These are phyloP conservation scores for Trogon surrucura DNA, from an alignment of 2,113 vertebrate species.

Conservation along the genomic window DNA sequence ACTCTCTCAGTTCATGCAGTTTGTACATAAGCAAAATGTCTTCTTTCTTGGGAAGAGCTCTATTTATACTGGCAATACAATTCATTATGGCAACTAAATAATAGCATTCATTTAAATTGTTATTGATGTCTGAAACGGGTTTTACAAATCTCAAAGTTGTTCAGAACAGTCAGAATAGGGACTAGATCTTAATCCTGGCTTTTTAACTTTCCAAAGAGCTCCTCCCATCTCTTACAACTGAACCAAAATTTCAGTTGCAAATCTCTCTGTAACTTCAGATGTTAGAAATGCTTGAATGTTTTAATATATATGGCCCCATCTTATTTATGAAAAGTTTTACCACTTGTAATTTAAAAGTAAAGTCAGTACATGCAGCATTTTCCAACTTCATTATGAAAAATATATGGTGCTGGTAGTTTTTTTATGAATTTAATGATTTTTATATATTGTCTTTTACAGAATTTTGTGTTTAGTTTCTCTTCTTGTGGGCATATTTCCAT, in stretches of 20 bases:
- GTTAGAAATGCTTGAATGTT: neutral
- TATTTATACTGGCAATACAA: neutral
- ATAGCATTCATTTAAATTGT: neutral
- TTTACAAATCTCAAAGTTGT: neutral
- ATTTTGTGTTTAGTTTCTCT: neutral
- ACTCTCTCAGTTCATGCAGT: neutral
- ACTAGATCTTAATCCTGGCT: neutral
- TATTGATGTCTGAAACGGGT: neutral
- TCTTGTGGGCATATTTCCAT: neutral
- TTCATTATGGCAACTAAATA: neutral
- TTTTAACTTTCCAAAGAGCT: neutral
- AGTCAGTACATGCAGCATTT: neutral
- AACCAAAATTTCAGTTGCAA: neutral
- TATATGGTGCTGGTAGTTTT: neutral
- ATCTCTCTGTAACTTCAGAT: neutral
- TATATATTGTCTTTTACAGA: neutral
- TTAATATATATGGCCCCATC: neutral
- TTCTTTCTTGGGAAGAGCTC: neutral
- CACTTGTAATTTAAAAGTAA: neutral
- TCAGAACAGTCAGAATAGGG: neutral
- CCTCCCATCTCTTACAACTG: neutral
- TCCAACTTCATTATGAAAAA: neutral
- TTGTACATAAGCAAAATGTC: neutral
- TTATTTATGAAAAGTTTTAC: neutral
- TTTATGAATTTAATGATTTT: neutral